A percentile compares a stretch with the other conserved stretches of the same genome.
Conservation (phyloP, 2,888 invertebrate genomes). For the Plagodis pulveraria region DNA sequence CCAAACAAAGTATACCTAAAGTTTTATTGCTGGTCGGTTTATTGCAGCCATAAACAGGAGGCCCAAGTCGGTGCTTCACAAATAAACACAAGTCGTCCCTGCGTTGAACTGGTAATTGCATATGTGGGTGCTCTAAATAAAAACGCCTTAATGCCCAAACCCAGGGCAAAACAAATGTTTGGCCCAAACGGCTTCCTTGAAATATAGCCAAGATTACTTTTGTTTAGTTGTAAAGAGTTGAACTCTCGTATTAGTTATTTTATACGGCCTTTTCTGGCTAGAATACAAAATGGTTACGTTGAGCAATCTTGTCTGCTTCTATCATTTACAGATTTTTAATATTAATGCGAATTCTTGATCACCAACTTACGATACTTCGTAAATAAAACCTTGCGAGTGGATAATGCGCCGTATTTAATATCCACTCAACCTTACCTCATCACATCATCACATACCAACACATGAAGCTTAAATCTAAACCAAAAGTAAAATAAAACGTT, state of each 20-base stretch:
- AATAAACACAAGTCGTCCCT: constrained; percentile 51
- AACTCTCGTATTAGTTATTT: constrained; percentile 33
- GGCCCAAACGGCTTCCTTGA: constrained; percentile 32
- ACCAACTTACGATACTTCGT: too few relatives aligned
- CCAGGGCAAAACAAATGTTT: constrained; percentile 27
- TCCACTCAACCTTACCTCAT: too few relatives aligned
- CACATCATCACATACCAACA: too few relatives aligned
- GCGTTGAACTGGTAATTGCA: constrained; percentile 49
- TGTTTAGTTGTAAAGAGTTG: constrained; percentile 33
- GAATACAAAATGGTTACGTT: constrained; percentile 31
- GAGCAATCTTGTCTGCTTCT: constrained; percentile 27
- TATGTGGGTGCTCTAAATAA: constrained; percentile 43
- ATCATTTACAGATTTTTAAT: constrained; percentile 11
- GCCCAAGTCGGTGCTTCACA: constrained; percentile 50
- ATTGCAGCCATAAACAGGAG: constrained; percentile 57
- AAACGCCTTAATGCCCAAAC: constrained; percentile 26
- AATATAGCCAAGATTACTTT: constrained; percentile 35
- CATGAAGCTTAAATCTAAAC: too few relatives aligned
- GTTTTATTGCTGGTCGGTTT: constrained; percentile 63
- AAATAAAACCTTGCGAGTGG: too few relatives aligned
- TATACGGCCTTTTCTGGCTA: constrained; percentile 26
- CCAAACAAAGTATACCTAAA: constrained; percentile 56
- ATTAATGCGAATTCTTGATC: constrained; percentile 1
- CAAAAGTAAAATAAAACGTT: too few relatives aligned
- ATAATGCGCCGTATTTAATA: too few relatives aligned